Evolutionary conservation across 2,113 vertebrate species (phyloP).

Genomic region (Sapayoa aenigma): DNA sequence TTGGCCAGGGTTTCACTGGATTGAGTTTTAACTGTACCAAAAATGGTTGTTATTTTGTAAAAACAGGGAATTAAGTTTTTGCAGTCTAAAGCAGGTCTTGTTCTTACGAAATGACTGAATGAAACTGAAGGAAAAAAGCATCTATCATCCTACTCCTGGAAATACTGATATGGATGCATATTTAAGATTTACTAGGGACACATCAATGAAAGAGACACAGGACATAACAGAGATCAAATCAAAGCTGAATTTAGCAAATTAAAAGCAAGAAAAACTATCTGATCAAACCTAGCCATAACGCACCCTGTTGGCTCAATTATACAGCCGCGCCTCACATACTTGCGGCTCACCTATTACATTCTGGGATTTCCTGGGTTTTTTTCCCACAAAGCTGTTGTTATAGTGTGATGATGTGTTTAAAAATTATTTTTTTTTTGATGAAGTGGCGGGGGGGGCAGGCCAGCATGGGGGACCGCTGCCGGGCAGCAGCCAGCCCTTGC

Average conservation of each 20-base stretch:
- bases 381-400: too few species aligned
- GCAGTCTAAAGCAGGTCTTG: neutral
- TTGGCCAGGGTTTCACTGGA: accelerated
- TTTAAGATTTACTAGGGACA: neutral
- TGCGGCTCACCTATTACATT: too few species aligned
- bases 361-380: too few species aligned
- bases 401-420: too few species aligned
- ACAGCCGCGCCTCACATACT: too few species aligned
- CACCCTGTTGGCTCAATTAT: neutral
- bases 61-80: neutral
- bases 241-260: neutral
- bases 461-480: too few species aligned
- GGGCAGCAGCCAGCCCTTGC: too few species aligned
- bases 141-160: neutral
- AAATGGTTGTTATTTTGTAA: neutral
- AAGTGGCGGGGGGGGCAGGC: too few species aligned
- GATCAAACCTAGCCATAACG: neutral
- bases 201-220: neutral
- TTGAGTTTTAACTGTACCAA: neutral
- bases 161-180: neutral
- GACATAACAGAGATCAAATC: neutral
- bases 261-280: neutral
- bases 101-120: neutral
- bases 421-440: too few species aligned
- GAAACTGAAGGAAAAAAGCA: neutral